phyloP scores from a whole-genome alignment of 2,797 vertebrate genomes.

The Sciaenops ocellatus region DNA sequence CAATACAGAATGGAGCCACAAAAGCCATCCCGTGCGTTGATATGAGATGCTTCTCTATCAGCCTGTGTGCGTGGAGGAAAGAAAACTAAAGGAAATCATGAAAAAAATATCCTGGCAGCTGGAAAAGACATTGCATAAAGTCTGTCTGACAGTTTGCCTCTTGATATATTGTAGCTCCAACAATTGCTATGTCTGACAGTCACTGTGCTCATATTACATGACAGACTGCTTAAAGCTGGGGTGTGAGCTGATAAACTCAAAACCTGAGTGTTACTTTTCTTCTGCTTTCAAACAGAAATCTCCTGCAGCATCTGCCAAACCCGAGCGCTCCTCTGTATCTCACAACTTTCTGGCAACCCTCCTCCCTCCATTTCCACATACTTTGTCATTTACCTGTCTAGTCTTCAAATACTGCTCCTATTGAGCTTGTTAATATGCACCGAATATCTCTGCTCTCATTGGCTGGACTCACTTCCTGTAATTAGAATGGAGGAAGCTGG shows the following conservation, averaged over 20 bases:
- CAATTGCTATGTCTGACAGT: slow-evolving; percentile 35
- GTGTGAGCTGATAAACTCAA: slow-evolving; percentile 44
- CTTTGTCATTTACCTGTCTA: slow-evolving; percentile 39
- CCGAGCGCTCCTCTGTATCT: neutral
- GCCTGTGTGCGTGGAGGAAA: slow-evolving; percentile 6
- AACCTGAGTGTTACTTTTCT: slow-evolving; percentile 20
- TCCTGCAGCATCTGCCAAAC: slow-evolving; percentile 7
- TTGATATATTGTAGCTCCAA: slow-evolving; percentile 23
- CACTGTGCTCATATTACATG: slow-evolving; percentile 46
- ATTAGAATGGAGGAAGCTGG: slow-evolving; percentile 88
- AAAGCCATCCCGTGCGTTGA: slow-evolving; percentile 50
- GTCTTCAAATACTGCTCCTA: slow-evolving; percentile 63
- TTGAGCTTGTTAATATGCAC: slow-evolving; percentile 85
- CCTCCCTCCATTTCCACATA: neutral
- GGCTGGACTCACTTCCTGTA: slow-evolving; percentile 86
- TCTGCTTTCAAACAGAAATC: slow-evolving; percentile 1
- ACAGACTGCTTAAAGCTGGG: slow-evolving; percentile 15
- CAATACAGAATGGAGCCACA: slow-evolving; percentile 17
- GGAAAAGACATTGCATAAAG: slow-evolving; percentile 68
- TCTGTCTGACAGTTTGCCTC: slow-evolving; percentile 50
- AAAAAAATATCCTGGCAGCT: slow-evolving; percentile 46
- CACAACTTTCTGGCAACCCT: slow-evolving; percentile 14
- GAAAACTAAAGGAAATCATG: slow-evolving; percentile 32
- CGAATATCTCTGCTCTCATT: slow-evolving; percentile 78
- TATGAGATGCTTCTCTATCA: slow-evolving; percentile 41